Conservation (phyloP, 2,888 invertebrate genomes). For the Protophormia terraenovae region DNA sequence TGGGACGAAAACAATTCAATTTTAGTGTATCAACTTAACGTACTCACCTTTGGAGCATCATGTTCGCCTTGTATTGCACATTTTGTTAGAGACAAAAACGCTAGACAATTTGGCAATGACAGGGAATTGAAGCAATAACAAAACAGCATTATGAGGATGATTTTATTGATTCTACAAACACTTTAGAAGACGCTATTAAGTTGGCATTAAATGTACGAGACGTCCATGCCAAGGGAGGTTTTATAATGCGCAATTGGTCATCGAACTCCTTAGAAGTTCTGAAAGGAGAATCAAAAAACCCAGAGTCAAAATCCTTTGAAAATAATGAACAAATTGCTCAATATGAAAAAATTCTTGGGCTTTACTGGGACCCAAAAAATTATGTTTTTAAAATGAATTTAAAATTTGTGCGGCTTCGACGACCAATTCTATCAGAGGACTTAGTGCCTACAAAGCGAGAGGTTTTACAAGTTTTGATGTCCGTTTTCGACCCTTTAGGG, state of each 20-base stretch:
- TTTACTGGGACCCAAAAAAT: slow-evolving; percentile 7
- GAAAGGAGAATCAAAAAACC: slow-evolving; percentile 1
- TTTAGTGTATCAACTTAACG: slow-evolving; percentile 15
- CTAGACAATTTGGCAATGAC: neutral
- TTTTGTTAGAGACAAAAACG: slow-evolving; percentile 41
- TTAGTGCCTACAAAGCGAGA: slow-evolving; percentile 43
- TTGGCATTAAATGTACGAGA: neutral
- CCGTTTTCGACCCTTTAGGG: too few relatives aligned
- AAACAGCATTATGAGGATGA: too few relatives aligned
- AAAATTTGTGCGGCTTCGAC: slow-evolving; percentile 5
- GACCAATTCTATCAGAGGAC: neutral
- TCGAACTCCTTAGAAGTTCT: slow-evolving; percentile 27
- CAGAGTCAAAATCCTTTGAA: neutral
- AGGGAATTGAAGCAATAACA: slow-evolving; percentile 4
- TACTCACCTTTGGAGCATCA: slow-evolving; percentile 28
- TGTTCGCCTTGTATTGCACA: slow-evolving; percentile 38
- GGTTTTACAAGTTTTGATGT: slow-evolving; percentile 31
- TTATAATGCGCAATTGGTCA: slow-evolving; percentile 36
- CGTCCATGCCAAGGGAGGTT: slow-evolving; percentile 11
- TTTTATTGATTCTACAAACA: too few relatives aligned
- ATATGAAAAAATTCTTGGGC: slow-evolving; percentile 12
- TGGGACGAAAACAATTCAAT: neutral
- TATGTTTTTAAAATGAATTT: slow-evolving; percentile 41
- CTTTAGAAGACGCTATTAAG: too few relatives aligned
- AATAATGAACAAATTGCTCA: neutral